Percentiles rank a stretch among this genome's conserved stretches.
phyloP scores from a whole-genome alignment of 1,140 invertebrate species.

The Bombus sibiricus region DNA sequence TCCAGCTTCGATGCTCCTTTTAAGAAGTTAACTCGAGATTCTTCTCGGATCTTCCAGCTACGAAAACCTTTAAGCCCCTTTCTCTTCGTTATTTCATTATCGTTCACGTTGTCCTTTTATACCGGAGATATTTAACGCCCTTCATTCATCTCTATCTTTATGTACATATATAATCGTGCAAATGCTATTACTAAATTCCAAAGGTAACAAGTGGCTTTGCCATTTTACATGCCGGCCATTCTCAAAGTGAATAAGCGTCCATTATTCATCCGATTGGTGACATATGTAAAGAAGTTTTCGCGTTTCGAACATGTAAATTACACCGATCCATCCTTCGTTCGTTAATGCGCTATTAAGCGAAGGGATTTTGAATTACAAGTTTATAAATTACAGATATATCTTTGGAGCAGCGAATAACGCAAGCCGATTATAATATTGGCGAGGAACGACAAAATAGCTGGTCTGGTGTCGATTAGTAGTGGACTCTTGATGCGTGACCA shows the following conservation, averaged over 20 bases:
- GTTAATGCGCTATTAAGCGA: constrained; percentile 42
- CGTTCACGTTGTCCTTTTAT: constrained; percentile 9
- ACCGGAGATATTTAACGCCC: neutral
- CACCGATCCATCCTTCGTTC: neutral
- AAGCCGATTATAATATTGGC: constrained; percentile 51
- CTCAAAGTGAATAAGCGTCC: constrained; percentile 17
- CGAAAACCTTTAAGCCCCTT: neutral
- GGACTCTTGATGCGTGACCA: constrained; percentile 25
- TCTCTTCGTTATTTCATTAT: constrained; percentile 32
- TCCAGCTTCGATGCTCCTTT: constrained; percentile 23
- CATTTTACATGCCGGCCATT: neutral
- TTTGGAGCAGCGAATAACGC: neutral
- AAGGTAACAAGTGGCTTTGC: neutral
- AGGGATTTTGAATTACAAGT: constrained; percentile 30
- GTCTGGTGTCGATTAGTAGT: constrained; percentile 44
- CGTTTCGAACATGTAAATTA: constrained; percentile 37
- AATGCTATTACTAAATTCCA: constrained; percentile 26
- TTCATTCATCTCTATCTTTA: neutral
- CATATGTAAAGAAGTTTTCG: constrained; percentile 36
- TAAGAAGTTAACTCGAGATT: constrained; percentile 29
- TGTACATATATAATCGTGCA: neutral
- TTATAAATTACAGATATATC: constrained; percentile 20
- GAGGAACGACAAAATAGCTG: constrained; percentile 41
- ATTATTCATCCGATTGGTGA: neutral
- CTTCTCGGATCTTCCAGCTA: constrained; percentile 15